Conservation (phyloP, 2,797 vertebrate species). For the Delichon dasypus region DNA sequence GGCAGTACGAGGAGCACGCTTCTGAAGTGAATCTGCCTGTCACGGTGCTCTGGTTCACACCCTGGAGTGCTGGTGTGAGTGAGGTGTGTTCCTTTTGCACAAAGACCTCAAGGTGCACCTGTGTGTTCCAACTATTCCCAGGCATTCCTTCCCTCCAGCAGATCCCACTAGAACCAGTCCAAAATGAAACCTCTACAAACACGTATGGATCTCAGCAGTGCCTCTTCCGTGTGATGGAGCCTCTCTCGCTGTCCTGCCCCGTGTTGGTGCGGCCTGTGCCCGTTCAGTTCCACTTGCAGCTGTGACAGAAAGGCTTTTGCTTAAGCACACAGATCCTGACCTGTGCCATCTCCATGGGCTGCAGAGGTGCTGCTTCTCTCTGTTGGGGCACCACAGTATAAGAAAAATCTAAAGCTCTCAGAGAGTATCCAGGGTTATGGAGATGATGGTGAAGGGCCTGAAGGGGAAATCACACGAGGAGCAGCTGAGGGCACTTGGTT, state of each 20-base stretch:
- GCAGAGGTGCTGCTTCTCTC: background rate
- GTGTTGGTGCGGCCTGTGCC: background rate
- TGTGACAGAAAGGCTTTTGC: background rate
- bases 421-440: background rate
- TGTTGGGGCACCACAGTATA: background rate
- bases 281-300: background rate
- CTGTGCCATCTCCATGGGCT: background rate
- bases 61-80: no score
- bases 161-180: background rate
- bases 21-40: background rate
- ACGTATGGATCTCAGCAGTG: background rate
- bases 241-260: background rate
- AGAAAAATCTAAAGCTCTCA: background rate
- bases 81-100: background rate
- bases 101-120: background rate
- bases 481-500: background rate
- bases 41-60: background rate
- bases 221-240: accelerated
- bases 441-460: background rate
- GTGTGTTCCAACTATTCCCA: background rate
- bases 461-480: accelerated
- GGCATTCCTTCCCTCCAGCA: background rate
- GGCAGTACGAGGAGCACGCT: accelerated
- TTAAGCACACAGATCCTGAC: background rate
- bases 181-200: background rate